phyloP scores from a whole-genome alignment of 2,797 vertebrate genomes.

The Sebastes cheni region DNA sequence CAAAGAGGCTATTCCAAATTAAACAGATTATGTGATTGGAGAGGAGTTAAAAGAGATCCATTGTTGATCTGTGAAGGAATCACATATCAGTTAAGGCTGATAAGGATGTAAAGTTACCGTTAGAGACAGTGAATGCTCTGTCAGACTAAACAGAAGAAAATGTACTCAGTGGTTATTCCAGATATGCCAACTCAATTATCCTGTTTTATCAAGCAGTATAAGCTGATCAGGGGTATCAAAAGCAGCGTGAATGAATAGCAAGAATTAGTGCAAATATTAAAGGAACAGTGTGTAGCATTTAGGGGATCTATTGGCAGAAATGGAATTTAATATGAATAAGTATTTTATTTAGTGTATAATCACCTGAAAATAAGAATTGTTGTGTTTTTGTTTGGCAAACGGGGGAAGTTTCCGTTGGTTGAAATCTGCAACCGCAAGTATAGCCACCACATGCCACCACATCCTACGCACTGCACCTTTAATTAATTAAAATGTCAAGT shows the following conservation, averaged over 20 bases:
- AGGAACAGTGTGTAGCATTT: too few species aligned
- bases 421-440: fast-evolving
- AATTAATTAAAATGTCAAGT: background rate
- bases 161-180: background rate
- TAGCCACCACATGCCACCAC: too few species aligned
- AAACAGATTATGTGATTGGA: background rate
- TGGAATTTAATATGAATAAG: too few species aligned
- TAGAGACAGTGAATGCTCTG: background rate
- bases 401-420: too few species aligned
- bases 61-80: background rate
- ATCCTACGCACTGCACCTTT: too few species aligned
- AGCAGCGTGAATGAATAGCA: background rate
- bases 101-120: background rate
- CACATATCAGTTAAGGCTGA: background rate
- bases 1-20: background rate
- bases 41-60: background rate
- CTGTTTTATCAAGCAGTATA: background rate
- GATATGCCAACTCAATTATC: background rate
- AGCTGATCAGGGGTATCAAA: constrained; percentile 1
- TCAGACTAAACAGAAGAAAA: constrained; percentile 1
- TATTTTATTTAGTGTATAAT: too few species aligned
- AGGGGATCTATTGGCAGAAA: too few species aligned
- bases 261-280: background rate
- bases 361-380: too few species aligned
- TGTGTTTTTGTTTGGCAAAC: too few species aligned